phyloP scores from a whole-genome alignment of 2,888 invertebrate species.

The Caenorhabditis panamensis region DNA sequence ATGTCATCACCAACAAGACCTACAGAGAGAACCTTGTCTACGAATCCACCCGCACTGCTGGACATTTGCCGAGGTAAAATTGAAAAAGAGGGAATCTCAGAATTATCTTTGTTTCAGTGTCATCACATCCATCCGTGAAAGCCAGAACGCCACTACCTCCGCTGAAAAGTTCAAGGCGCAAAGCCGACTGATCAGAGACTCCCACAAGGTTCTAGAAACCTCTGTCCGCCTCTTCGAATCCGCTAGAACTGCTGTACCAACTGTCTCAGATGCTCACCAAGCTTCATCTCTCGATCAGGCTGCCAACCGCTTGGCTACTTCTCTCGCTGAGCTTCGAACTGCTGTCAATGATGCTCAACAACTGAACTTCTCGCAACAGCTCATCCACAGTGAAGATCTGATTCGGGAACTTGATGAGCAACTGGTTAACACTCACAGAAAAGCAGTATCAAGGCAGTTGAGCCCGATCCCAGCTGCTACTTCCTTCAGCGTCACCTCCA shows the following conservation, averaged over 20 bases:
- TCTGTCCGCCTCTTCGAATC: constrained; percentile 87
- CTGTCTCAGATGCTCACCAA: constrained; percentile 85
- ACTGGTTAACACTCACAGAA: constrained; percentile 88
- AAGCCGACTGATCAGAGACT: constrained; percentile 77
- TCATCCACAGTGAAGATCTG: constrained; percentile 77
- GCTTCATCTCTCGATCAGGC: constrained; percentile 74
- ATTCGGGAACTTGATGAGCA: constrained; percentile 86
- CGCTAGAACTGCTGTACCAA: constrained; percentile 89
- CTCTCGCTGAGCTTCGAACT: constrained; percentile 86
- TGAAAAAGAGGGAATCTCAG: background rate
- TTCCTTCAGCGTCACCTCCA: constrained; percentile 47
- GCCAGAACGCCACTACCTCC: constrained; percentile 65
- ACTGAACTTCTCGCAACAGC: constrained; percentile 81
- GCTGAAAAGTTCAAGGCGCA: constrained; percentile 78
- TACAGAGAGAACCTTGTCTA: constrained; percentile 72
- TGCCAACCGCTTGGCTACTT: constrained; percentile 84
- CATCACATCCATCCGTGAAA: constrained; percentile 73
- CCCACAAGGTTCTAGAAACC: constrained; percentile 81
- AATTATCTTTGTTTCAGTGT: constrained; percentile 56
- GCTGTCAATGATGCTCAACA: constrained; percentile 85
- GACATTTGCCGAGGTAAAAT: constrained; percentile 81
- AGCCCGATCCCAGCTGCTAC: constrained; percentile 53
- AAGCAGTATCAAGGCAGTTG: constrained; percentile 84
- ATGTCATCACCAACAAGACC: constrained; percentile 64
- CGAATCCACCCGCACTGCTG: constrained; percentile 82